Percentiles rank a stretch among this genome's conserved stretches.
phyloP scores from a whole-genome alignment of 2,888 invertebrate genomes.

The Brachypalpus laphriformis region DNA sequence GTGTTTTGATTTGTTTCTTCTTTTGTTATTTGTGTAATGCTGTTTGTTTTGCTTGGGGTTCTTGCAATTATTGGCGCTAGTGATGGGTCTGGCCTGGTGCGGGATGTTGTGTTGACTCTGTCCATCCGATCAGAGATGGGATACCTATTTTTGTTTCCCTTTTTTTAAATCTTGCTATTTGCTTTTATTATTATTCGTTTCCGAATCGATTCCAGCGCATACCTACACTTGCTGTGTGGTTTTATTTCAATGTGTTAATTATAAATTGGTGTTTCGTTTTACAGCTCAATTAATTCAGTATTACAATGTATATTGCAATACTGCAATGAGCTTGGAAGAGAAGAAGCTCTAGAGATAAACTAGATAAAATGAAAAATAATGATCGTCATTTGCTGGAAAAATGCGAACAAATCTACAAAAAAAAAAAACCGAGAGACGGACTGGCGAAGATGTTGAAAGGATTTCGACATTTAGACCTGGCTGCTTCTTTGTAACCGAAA shows the following conservation, averaged over 20 bases:
- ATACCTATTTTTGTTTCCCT: too few relatives aligned
- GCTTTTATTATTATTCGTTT: background rate
- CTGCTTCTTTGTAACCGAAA: too few relatives aligned
- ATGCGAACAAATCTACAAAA: too few relatives aligned
- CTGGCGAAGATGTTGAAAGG: background rate
- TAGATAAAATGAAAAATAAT: constrained; percentile 4
- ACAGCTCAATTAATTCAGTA: constrained; percentile 55
- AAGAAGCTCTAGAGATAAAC: background rate
- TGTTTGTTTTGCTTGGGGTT: constrained; percentile 55
- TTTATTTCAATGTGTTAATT: constrained; percentile 51
- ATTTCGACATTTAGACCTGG: too few relatives aligned
- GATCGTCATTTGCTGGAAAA: constrained; percentile 10
- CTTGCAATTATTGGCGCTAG: constrained; percentile 70
- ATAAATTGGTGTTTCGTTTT: constrained; percentile 58
- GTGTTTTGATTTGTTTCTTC: constrained; percentile 35
- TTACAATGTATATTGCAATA: background rate
- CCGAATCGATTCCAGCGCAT: background rate
- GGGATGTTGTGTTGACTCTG: too few relatives aligned
- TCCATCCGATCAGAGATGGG: background rate
- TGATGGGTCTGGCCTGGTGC: constrained; percentile 55
- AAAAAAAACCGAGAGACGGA: background rate
- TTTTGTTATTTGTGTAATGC: constrained; percentile 30
- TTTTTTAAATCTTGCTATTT: background rate
- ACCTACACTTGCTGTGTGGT: constrained; percentile 4
- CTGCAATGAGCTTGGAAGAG: background rate